phyloP scores from a whole-genome alignment of 2,888 invertebrate genomes.

The Cenopis cana region DNA sequence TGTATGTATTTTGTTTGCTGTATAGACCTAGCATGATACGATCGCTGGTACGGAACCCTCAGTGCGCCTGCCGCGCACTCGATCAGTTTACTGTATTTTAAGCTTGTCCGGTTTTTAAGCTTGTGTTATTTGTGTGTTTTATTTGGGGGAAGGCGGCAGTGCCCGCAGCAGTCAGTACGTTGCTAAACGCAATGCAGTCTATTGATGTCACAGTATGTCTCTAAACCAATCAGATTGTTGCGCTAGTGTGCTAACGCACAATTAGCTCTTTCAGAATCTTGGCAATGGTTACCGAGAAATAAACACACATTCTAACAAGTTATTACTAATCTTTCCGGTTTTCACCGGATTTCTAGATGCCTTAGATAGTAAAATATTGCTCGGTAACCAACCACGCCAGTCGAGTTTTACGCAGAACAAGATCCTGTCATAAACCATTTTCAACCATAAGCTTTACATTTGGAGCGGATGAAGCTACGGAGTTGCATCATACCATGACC shows the following conservation, averaged over 20 bases:
- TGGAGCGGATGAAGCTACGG: slow-evolving; percentile 41
- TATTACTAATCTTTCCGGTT: slow-evolving; percentile 14
- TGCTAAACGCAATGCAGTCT: slow-evolving; percentile 90
- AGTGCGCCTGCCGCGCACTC: slow-evolving; percentile 27
- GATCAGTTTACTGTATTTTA: slow-evolving; percentile 26
- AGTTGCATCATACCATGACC: slow-evolving; percentile 37
- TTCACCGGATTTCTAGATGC: slow-evolving; percentile 3
- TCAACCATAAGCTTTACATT: slow-evolving; percentile 64
- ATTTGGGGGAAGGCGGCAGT: slow-evolving; percentile 88
- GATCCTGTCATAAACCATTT: slow-evolving; percentile 68
- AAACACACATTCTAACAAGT: slow-evolving; percentile 44
- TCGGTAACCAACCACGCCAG: slow-evolving; percentile 70
- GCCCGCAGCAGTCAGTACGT: slow-evolving; percentile 90
- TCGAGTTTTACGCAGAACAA: slow-evolving; percentile 72
- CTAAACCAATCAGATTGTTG: slow-evolving; percentile 80
- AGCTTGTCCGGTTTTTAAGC: slow-evolving; percentile 61
- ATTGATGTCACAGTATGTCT: slow-evolving; percentile 84
- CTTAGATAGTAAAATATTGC: slow-evolving; percentile 56
- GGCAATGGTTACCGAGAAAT: slow-evolving; percentile 75
- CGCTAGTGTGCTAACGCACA: slow-evolving; percentile 84
- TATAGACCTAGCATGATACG: slow-evolving; percentile 21
- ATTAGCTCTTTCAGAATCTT: slow-evolving; percentile 65
- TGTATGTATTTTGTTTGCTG: slow-evolving; percentile 30
- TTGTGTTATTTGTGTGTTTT: slow-evolving; percentile 80
- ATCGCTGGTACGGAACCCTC: slow-evolving; percentile 39